Base-by-base conservation (phyloP, 1,140 invertebrate species). In the Drosophila rufa region DNA sequence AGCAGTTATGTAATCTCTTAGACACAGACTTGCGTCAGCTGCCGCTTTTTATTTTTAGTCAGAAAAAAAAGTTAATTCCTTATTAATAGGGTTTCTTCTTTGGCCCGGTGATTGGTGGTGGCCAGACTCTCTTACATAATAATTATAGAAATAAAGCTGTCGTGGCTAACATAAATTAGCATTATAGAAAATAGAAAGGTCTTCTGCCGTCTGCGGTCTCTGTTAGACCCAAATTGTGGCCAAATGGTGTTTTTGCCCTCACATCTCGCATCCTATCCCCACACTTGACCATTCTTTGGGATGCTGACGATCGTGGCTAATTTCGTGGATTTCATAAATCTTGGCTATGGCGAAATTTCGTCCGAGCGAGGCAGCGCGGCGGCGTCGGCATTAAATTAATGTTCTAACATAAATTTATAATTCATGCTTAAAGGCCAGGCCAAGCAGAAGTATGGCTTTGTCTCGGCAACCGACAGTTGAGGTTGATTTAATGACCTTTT, bases 401-500 rank as follows among this genome's bases (percentile, higher is more conserved):
- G 83, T 89, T 83, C 76, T 83, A 77, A 74, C 80, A 89, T 89
- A 59, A 80, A 77, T 87, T 89, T 74, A 68, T 65, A 69, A 69
- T 80, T 86, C 64, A 53, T 55, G 55, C 19, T 76, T 61, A 80
- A 80, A 76, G 79, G 61, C 68, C 55, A 68, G 45, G 43, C 40
- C 48, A 59, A 9, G 75, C 79, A 58, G 64, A 78, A 79, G 79
- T 53, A 85, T 75, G 67, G 55, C 75, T 57, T 47, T 70, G 62
- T 47, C 48, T 68, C n/a, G 48, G 14, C 67, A 53, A 47, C 58
- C 67, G 76, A 36, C 67, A 55, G 62, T 22, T 74, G 64, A 58
- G 64, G 80, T 70, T 77, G 84, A 89, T 78, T 87, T 87, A 87
- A 87, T 83, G 80, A 89, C 76, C 83, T 87, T 87, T 83, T 56